A percentile compares a stretch with the other conserved stretches of the same genome.
Evolutionary conservation across 2,113 vertebrate species (phyloP).

Genomic region (Paradisaea rubra): DNA sequence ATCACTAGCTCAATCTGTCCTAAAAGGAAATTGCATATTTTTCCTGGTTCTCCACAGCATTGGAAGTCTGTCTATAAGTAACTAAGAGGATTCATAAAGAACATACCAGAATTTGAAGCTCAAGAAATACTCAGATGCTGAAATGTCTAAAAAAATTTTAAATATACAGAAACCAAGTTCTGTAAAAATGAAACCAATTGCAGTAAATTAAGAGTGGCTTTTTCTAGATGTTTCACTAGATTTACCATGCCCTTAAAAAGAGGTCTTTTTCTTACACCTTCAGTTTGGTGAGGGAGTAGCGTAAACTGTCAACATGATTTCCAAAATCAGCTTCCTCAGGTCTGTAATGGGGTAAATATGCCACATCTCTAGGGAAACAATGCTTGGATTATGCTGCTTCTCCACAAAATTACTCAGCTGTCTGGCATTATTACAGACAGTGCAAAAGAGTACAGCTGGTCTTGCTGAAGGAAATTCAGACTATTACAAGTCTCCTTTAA

Average conservation of each 20-base stretch:
- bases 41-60: not conserved
- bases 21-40: not conserved
- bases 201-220: not conserved
- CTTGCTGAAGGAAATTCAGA: not conserved
- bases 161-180: not conserved
- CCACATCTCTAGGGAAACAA: not conserved
- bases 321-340: not conserved
- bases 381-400: not conserved
- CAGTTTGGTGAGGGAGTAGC: not conserved
- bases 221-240: not conserved
- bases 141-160: not conserved
- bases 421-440: not conserved
- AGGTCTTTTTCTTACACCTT: not conserved
- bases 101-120: not conserved
- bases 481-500: not conserved
- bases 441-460: not conserved
- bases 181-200: not conserved
- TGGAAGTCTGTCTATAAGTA: not conserved
- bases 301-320: not conserved
- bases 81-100: not conserved
- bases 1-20: not conserved
- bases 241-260: not conserved
- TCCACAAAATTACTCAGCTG: not conserved
- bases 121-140: not conserved
- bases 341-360: not conserved